Evolutionary conservation across 2,113 vertebrate genomes (phyloP), one percentile per base, ranked within the genome.

Genomic region (Oreochromis tanganicae): DNA sequence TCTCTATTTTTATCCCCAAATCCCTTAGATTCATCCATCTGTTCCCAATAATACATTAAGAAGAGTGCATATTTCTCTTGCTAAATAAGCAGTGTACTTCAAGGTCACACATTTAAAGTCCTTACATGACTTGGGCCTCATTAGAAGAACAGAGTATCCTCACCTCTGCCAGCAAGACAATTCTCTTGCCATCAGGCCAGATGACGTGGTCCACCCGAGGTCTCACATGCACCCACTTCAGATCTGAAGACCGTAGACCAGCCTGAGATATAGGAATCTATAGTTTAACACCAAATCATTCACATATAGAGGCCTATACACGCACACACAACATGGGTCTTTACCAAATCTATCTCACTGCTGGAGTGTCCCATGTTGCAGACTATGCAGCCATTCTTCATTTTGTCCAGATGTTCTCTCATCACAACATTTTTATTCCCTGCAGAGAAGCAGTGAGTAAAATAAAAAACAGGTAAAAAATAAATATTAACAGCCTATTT

Each of bases 351-450:
- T 54, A 99, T 99, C 94, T 99, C 98, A 0, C 97, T 98, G 94
- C 97, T 98, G 92, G 98, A 98, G 95, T 99, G 98, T 1, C 98
- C 98, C 98, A 99, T 99, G 96, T 99, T 99, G 94, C 98, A 99
- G 29, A 99, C 96, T 0, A 99, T 97, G 91, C 98, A 99, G 87
- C 98, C 97, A 50, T 97, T 98, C 96, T 98, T 99, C 98, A 99
- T 97, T 19, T 94, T 92, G 61, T 99, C 98, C 93, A 99, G 94
- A 56, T 98, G 97, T 41, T 99, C 97, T 92, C 98, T 95, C 82
- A 93, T 96, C 86, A 99, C 97, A 87, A 99, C 97, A 3, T 97
- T 97, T 96, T 98, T 99, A 94, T 98, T 99, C 56, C 98, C 98
- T 99, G 90, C 19, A 32, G 21, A 85, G 14, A 86, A 90, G 50